Percentiles rank a stretch among this genome's conserved stretches.
phyloP scores from a whole-genome alignment of 2,888 invertebrate species.

The Megamerina dolium region DNA sequence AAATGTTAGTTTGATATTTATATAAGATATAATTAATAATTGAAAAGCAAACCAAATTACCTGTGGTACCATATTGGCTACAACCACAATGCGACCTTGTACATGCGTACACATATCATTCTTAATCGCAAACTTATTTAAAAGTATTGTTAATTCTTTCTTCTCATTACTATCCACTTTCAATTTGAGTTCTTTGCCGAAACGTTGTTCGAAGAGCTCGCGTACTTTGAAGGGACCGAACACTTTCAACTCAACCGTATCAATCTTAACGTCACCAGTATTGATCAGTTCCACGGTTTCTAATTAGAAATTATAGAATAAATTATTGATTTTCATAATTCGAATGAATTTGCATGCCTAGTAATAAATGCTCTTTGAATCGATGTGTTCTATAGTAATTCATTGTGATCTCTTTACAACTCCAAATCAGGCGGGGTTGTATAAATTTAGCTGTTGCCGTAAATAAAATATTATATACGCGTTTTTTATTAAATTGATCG shows the following conservation, averaged over 20 bases:
- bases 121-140: conserved; percentile 24
- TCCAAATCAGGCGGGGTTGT: conserved; percentile 30
- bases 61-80: conserved; percentile 23
- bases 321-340: no score
- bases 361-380: conserved; percentile 26
- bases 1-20: no score
- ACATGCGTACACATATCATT: conserved; percentile 23
- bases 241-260: conserved; percentile 22
- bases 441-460: conserved; percentile 25
- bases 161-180: conserved; percentile 20
- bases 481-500: conserved; percentile 27
- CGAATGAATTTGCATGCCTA: no score
- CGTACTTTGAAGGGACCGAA: conserved; percentile 34
- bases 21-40: no score
- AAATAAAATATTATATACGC: conserved; percentile 24
- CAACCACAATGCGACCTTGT: conserved; percentile 31
- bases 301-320: conserved; percentile 7
- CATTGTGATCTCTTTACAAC: conserved; percentile 25
- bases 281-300: conserved; percentile 24
- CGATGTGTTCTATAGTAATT: conserved; percentile 27
- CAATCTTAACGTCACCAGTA: conserved; percentile 8
- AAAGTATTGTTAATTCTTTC: conserved; percentile 29
- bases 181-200: conserved; percentile 22
- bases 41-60: conserved; percentile 13
- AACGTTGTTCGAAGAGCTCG: conserved; percentile 24